phyloP scores from a whole-genome alignment of 2,888 invertebrate species.

The Trissolcus japonicus region DNA sequence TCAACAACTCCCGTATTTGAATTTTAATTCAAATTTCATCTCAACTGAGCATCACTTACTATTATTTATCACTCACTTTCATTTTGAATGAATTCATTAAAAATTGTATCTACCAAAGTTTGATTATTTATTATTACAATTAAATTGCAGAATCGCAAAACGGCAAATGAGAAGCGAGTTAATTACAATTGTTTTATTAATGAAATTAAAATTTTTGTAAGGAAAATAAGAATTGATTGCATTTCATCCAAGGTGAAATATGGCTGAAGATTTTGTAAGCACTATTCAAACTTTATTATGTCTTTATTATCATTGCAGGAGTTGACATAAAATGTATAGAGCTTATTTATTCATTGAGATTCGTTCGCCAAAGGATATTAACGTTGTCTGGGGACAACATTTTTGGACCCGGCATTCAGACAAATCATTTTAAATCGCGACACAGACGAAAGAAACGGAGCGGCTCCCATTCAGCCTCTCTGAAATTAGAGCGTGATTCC shows the following conservation, averaged over 20 bases:
- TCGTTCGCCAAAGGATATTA: neutral
- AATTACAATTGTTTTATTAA: no score
- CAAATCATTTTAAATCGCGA: constrained; percentile 2
- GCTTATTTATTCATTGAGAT: constrained; percentile 3
- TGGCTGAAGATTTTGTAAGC: no score
- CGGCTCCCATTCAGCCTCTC: neutral
- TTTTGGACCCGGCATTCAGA: neutral
- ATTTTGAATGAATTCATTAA: neutral
- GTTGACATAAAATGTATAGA: neutral
- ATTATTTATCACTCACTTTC: neutral
- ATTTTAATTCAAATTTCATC: neutral
- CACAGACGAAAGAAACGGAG: neutral
- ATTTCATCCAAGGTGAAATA: neutral
- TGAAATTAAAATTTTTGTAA: no score
- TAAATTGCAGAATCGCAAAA: no score
- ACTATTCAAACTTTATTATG: no score
- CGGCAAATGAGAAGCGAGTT: no score
- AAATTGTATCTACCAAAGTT: neutral
- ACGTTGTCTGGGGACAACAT: no score
- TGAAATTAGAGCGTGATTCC: constrained; percentile 3
- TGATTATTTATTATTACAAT: no score
- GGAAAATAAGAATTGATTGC: neutral
- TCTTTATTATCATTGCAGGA: neutral
- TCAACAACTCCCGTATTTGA: neutral
- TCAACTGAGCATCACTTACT: no score